Evolutionary conservation across 2,113 vertebrate species (phyloP), one percentile per base, ranked within the genome.

Genomic region (Plectropomus leopardus): DNA sequence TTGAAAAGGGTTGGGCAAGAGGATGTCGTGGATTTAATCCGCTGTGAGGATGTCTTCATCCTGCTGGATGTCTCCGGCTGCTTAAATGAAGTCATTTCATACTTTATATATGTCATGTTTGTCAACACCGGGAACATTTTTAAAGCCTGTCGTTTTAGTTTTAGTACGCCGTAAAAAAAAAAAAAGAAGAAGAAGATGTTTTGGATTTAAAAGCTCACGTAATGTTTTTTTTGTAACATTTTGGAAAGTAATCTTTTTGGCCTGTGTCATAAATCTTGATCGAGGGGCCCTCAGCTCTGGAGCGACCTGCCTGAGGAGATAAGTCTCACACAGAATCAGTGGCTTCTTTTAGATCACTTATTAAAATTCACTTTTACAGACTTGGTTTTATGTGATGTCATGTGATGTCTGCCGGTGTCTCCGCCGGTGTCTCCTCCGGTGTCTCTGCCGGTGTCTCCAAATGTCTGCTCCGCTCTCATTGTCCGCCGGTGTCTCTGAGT

Each of bases 71-170:
- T 45, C 74, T 69, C 24, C 23, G 74, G 61, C 69, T 23, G 23
- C 42, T 60, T 53, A 44, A 72, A 76, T 88, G 54, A 86, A 89
- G 64, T 87, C 40, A 84, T 85, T 65, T 86, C 36, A 15, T 80
- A 48, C 74, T 69, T 83, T 58, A 59, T 50, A n/a, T n/a, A 65
- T 76, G 64, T 80, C 78, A 51, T 78, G 26, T 85, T 88, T 82
- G 81, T 86, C 73, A 74, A 59, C 72, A 55, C 40, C 5, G 36
- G 13, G 32, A 78, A 40, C 34, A 50, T 70, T 85, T 32, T 4
- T 32, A 70, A 68, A 48, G 2, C n/a, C 42, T 55, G 7, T 70
- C 30, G 34, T 53, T n/a, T n/a, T 36, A 36, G 30, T 47, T 42
- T 54, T 17, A 19, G 5, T n/a, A 2, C 19, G 15, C 14, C n/a